These are phyloP conservation scores for Dolichotis patagonum DNA, from an alignment of 2,113 vertebrate species.

Conservation along the genomic window DNA sequence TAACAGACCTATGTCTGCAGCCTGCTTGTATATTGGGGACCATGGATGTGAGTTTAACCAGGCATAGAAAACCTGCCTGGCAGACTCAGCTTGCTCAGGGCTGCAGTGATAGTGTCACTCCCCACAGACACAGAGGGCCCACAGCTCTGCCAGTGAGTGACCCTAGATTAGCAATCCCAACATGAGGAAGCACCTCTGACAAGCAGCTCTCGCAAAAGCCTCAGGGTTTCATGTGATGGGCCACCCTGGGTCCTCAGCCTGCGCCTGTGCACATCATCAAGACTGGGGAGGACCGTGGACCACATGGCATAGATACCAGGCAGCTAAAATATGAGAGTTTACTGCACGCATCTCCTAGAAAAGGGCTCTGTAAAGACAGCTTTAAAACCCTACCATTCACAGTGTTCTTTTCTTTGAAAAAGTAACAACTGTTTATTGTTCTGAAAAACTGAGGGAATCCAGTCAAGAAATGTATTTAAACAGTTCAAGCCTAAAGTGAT, in stretches of 20 bases:
- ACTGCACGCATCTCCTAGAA: background rate
- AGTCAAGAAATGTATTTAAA: background rate
- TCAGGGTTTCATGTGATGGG: background rate
- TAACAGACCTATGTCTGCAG: background rate
- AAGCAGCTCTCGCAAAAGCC: background rate
- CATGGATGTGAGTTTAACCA: background rate
- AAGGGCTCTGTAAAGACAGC: background rate
- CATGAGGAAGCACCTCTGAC: background rate
- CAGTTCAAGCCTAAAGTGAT: background rate
- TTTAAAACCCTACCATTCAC: background rate
- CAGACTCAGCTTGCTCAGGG: background rate
- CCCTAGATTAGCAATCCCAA: background rate
- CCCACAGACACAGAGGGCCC: background rate
- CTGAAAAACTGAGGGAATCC: background rate
- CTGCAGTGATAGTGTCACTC: background rate
- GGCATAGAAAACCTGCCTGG: rapidly evolving
- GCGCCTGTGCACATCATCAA: background rate
- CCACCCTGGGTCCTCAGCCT: background rate
- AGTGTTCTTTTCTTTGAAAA: background rate
- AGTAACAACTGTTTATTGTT: background rate
- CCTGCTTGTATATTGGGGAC: background rate
- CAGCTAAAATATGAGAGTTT: rapidly evolving
- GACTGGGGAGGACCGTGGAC: background rate
- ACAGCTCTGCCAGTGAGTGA: background rate
- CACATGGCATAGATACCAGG: background rate